These are phyloP conservation scores for Chionomys nivalis DNA, from an alignment of 2,113 vertebrate species.

Conservation along the genomic window DNA sequence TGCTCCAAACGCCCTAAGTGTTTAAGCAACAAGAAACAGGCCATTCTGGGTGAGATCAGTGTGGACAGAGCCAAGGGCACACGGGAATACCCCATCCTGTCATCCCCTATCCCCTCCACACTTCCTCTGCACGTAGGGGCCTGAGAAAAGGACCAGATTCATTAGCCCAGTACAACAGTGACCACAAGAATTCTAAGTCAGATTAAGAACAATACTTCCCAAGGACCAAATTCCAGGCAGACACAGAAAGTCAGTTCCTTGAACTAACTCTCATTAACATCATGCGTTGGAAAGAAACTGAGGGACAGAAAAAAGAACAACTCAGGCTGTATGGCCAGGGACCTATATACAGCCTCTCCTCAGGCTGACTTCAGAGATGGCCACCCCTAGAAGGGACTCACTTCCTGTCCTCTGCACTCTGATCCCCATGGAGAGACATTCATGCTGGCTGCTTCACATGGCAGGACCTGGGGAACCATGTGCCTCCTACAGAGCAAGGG, in stretches of 20 bases:
- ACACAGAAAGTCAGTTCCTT: fast-evolving
- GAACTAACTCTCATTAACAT: fast-evolving
- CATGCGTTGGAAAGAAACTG: background rate
- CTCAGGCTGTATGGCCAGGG: background rate
- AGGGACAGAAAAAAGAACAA: background rate
- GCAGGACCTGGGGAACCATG: background rate
- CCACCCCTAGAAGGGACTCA: background rate
- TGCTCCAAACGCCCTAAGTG: slow-evolving; percentile 50
- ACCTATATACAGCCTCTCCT: background rate
- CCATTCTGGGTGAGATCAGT: background rate
- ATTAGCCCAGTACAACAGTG: background rate
- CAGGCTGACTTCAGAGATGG: fast-evolving
- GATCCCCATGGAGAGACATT: fast-evolving
- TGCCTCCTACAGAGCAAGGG: fast-evolving
- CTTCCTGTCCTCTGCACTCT: background rate
- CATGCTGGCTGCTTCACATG: fast-evolving
- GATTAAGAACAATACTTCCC: background rate
- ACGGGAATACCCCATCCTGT: background rate
- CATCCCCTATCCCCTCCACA: too few species aligned
- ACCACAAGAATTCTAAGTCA: background rate
- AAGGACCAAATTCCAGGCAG: background rate
- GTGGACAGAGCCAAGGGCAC: background rate
- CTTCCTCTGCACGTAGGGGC: background rate
- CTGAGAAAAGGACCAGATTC: background rate
- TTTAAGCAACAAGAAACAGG: slow-evolving; percentile 62